phyloP scores from a whole-genome alignment of 2,888 invertebrate genomes.

The Zaprionus lineosus region DNA sequence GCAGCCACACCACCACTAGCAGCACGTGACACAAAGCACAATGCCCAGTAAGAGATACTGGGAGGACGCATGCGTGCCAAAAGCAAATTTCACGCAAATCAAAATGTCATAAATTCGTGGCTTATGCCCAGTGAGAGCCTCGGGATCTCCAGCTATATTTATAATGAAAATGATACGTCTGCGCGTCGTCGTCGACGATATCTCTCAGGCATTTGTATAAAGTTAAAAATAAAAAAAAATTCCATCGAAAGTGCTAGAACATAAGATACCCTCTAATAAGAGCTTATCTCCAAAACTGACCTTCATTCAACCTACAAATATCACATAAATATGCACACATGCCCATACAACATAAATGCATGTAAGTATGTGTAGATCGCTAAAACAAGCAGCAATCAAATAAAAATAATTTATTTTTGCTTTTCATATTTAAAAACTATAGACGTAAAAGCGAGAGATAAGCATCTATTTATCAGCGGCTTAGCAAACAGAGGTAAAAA shows the following conservation, averaged over 20 bases:
- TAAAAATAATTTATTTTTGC: no score
- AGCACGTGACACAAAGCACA: constrained; percentile 71
- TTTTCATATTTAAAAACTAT: no score
- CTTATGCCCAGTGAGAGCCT: constrained; percentile 59
- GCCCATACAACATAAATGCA: no score
- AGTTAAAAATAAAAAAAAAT: constrained; percentile 7
- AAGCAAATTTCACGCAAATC: constrained; percentile 82
- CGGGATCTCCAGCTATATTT: constrained; percentile 58
- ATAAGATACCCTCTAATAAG: background rate
- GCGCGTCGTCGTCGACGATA: constrained; percentile 20
- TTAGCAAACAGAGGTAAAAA: no score
- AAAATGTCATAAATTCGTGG: constrained; percentile 81
- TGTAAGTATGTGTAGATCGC: no score
- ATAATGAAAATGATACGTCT: constrained; percentile 75
- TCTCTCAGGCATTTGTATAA: constrained; percentile 1
- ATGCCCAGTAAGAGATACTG: constrained; percentile 23
- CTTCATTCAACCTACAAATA: no score
- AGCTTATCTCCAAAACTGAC: no score
- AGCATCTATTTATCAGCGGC: no score
- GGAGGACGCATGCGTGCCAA: constrained; percentile 79
- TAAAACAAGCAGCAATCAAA: no score
- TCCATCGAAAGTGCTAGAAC: background rate
- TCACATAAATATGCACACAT: no score
- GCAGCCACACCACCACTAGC: constrained; percentile 9
- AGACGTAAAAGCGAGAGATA: no score